A percentile compares a stretch with the other conserved stretches of the same genome.
phyloP scores from a whole-genome alignment of 1,140 invertebrate species.

The Oncopodura yosiiana region DNA sequence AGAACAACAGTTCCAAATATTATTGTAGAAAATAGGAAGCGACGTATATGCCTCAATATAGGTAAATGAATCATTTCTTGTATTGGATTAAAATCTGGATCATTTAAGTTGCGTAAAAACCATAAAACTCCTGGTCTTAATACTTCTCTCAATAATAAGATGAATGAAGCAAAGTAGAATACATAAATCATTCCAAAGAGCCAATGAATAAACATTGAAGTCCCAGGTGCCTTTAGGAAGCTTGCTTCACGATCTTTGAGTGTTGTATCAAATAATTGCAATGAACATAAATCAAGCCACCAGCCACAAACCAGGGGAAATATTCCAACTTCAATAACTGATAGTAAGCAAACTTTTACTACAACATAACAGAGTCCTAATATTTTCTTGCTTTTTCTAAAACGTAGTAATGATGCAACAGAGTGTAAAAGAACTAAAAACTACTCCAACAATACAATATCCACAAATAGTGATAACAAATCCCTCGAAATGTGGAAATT shows the following conservation, averaged over 20 bases:
- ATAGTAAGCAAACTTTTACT: slow-evolving; percentile 83
- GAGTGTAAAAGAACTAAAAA: slow-evolving; percentile 73
- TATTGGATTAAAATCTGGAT: slow-evolving; percentile 97
- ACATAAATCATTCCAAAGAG: slow-evolving; percentile 98
- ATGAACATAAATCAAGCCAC: slow-evolving; percentile 97
- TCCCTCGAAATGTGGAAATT: slow-evolving; percentile 79
- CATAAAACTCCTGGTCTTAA: slow-evolving; percentile 89
- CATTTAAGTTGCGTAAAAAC: slow-evolving; percentile 94
- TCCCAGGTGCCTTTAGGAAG: slow-evolving; percentile 80
- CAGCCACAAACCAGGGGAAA: slow-evolving; percentile 94
- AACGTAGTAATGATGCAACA: slow-evolving; percentile 40
- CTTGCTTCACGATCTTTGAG: slow-evolving; percentile 69
- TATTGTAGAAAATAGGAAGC: slow-evolving; percentile 83
- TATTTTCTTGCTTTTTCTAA: slow-evolving; percentile 59
- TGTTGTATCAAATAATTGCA: slow-evolving; percentile 88
- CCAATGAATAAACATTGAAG: slow-evolving; percentile 98
- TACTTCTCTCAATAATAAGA: slow-evolving; percentile 84
- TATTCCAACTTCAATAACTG: slow-evolving; percentile 90
- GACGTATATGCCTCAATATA: slow-evolving; percentile 76
- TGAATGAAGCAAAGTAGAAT: slow-evolving; percentile 98
- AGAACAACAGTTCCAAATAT: slow-evolving; percentile 93
- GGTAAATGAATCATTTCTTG: slow-evolving; percentile 98
- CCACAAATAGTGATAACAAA: slow-evolving; percentile 84
- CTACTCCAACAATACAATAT: slow-evolving; percentile 81
- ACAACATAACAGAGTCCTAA: slow-evolving; percentile 93